These are phyloP conservation scores for Brachyhypopomus gauderio DNA, from an alignment of 2,113 vertebrate species.

Conservation along the genomic window DNA sequence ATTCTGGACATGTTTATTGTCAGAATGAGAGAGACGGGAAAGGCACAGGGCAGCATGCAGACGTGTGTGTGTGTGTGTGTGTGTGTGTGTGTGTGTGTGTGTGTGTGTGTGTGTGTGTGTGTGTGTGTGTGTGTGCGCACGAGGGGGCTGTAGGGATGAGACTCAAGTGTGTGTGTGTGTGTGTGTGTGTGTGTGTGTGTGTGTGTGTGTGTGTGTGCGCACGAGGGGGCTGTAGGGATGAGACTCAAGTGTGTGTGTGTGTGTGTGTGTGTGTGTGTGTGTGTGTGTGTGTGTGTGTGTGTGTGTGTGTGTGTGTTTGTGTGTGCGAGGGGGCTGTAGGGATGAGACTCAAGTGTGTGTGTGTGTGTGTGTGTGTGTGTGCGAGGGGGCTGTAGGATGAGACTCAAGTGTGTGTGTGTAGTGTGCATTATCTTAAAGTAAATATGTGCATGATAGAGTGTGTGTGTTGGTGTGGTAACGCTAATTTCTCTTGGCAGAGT, in stretches of 20 bases:
- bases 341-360: no score
- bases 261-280: background rate
- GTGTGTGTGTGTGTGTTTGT: no score
- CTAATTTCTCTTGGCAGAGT: no score
- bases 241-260: no score
- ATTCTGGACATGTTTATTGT: constrained; percentile 50
- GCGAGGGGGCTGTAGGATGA: background rate
- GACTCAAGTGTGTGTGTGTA: background rate
- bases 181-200: background rate
- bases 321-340: no score
- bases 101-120: background rate
- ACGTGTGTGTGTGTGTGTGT: no score
- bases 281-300: background rate
- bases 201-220: background rate
- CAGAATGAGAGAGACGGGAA: background rate
- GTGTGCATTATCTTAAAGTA: constrained; percentile 8
- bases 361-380: no score
- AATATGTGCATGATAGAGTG: background rate
- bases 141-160: no score
- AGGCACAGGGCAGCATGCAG: no score
- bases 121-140: background rate
- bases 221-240: no score
- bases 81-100: background rate
- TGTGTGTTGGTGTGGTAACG: background rate
- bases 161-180: no score